Evolutionary conservation across 2,888 invertebrate species (phyloP).

Genomic region (Augiades crinisus): DNA sequence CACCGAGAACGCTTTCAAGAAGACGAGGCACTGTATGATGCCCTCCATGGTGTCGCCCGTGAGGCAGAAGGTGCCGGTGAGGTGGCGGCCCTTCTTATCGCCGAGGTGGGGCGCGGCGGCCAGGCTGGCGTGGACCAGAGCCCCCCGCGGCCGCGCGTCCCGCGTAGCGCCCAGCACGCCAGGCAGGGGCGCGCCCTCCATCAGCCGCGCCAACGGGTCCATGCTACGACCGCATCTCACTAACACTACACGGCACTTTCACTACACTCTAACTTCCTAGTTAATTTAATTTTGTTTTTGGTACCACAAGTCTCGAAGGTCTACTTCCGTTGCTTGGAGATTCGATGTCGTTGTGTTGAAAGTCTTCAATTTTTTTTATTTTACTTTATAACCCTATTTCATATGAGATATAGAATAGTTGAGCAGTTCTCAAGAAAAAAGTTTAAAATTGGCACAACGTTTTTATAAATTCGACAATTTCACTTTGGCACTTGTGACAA

Average conservation of each 20-base stretch:
- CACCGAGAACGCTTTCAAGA: slow-evolving; percentile 96
- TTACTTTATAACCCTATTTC: no score
- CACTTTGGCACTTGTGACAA: slow-evolving; percentile 25
- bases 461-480: not conserved
- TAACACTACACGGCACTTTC: slow-evolving; percentile 3
- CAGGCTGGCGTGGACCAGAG: slow-evolving; percentile 89
- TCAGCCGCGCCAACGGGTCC: slow-evolving; percentile 92
- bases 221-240: slow-evolving; percentile 64
- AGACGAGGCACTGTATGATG: slow-evolving; percentile 95
- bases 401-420: no score
- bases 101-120: slow-evolving; percentile 87
- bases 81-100: slow-evolving; percentile 88
- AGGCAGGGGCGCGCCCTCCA: slow-evolving; percentile 87
- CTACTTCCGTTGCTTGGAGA: no score
- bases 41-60: slow-evolving; percentile 97
- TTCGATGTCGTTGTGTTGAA: no score
- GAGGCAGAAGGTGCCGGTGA: slow-evolving; percentile 93
- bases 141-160: slow-evolving; percentile 84
- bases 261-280: no score
- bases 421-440: no score
- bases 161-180: slow-evolving; percentile 77
- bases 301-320: no score
- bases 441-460: no score
- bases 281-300: no score
- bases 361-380: no score